Percentiles rank a stretch among this genome's conserved stretches.
Conservation (phyloP, 2,113 vertebrate genomes). For the Hippoglossus stenolepis region DNA sequence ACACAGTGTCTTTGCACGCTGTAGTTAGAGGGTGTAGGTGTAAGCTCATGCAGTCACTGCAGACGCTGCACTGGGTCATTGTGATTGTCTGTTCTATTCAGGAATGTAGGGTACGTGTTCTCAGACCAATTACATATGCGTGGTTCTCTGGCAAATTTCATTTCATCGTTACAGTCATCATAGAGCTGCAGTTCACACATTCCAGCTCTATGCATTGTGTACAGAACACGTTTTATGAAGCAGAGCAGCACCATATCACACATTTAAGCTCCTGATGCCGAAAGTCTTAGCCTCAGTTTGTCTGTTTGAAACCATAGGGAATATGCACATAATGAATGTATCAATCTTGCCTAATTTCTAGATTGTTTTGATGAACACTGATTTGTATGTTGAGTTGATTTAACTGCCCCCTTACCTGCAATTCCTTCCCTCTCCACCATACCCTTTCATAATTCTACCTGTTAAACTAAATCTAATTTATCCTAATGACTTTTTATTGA, state of each 20-base stretch:
- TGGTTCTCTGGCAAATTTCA: conserved; percentile 22
- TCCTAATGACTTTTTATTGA: conserved; percentile 55
- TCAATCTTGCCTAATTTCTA: conserved; percentile 75
- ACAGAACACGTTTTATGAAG: conserved; percentile 37
- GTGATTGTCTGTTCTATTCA: conserved; percentile 54
- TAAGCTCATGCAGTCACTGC: conserved; percentile 34
- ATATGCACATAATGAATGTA: conserved; percentile 84
- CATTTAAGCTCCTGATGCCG: conserved; percentile 40
- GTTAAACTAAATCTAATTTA: conserved; percentile 40
- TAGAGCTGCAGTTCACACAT: conserved; percentile 30
- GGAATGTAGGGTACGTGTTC: conserved; percentile 54
- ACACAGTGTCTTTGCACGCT: too few species aligned
- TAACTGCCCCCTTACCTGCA: conserved; percentile 9
- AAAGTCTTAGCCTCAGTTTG: conserved; percentile 66
- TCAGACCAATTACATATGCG: conserved; percentile 20
- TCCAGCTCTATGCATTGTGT: conserved; percentile 39
- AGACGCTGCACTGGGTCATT: conserved; percentile 22
- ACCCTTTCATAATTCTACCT: conserved; percentile 44
- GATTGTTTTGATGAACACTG: conserved; percentile 48
- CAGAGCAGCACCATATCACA: conserved; percentile 60
- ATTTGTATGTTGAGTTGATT: conserved; percentile 61
- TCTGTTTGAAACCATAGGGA: conserved; percentile 56
- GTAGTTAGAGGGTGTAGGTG: neutral
- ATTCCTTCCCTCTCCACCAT: conserved; percentile 30
- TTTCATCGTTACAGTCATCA: conserved; percentile 12